These are phyloP conservation scores for Oryctolagus cuniculus DNA, from an alignment of 2,113 vertebrate species.

Conservation along the genomic window DNA sequence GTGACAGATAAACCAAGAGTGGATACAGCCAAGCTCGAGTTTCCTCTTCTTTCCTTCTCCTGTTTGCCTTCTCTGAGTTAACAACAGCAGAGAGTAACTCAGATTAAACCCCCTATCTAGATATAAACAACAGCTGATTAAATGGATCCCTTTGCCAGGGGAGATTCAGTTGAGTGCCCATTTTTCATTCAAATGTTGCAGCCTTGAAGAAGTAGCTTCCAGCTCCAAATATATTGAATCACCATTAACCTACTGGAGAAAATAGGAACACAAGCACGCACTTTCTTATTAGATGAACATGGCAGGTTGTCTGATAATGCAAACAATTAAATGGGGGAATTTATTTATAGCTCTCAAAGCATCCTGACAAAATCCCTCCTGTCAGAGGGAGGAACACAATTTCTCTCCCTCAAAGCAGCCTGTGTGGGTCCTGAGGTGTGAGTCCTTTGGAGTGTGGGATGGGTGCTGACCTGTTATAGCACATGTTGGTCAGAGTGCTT, in stretches of 20 bases:
- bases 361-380: conserved; percentile 75
- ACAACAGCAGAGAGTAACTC: conserved; percentile 92
- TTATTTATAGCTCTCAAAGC: conserved; percentile 84
- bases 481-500: neutral
- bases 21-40: conserved; percentile 90
- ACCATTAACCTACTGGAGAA: conserved; percentile 88
- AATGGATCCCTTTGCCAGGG: conserved; percentile 90
- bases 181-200: conserved; percentile 91
- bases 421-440: neutral
- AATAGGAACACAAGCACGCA: conserved; percentile 78
- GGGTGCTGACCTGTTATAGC: neutral
- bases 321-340: conserved; percentile 85
- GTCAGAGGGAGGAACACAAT: conserved; percentile 68
- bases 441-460: neutral
- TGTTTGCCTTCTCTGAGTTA: conserved; percentile 85
- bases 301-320: conserved; percentile 85
- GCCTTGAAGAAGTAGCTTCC: conserved; percentile 87
- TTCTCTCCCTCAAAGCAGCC: neutral
- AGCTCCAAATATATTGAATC: conserved; percentile 91
- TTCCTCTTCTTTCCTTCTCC: conserved; percentile 78
- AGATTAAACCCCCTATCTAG: conserved; percentile 94
- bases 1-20: conserved; percentile 92
- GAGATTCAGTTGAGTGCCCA: conserved; percentile 86
- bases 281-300: conserved; percentile 86
- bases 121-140: conserved; percentile 95